These are phyloP conservation scores for Euglossa dilemma DNA, from an alignment of 1,140 invertebrate genomes.

Conservation along the genomic window DNA sequence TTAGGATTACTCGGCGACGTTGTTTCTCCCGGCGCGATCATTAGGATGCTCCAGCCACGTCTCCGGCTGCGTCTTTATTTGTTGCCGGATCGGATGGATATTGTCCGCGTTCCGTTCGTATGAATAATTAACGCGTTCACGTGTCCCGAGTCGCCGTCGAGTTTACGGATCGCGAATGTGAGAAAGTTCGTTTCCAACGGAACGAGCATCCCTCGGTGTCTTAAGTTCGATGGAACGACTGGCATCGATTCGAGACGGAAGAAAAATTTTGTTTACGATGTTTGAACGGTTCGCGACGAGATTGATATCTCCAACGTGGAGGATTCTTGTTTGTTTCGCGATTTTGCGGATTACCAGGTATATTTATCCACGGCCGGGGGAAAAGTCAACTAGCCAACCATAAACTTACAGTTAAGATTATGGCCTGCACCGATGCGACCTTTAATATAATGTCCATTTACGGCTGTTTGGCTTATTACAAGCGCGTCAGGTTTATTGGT, in stretches of 20 bases:
- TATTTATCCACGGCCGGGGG: conserved; percentile 20
- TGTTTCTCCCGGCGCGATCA: conserved; percentile 52
- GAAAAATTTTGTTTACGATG: too few species aligned
- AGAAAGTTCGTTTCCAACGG: not conserved
- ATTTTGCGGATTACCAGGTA: conserved; percentile 6
- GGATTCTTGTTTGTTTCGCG: not conserved
- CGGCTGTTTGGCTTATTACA: conserved; percentile 58
- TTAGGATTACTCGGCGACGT: conserved; percentile 66
- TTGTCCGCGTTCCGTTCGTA: conserved; percentile 6
- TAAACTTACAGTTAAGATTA: conserved; percentile 49
- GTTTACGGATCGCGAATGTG: not conserved
- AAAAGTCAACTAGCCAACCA: conserved; percentile 48
- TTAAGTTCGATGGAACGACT: not conserved
- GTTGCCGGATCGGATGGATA: conserved; percentile 1
- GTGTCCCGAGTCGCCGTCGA: not conserved
- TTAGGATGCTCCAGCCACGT: conserved; percentile 28
- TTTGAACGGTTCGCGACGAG: not conserved
- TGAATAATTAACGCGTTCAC: conserved; percentile 42
- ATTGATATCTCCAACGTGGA: too few species aligned
- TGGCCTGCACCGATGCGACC: conserved; percentile 25
- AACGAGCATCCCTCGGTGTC: not conserved
- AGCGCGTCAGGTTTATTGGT: conserved; percentile 51
- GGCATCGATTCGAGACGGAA: too few species aligned
- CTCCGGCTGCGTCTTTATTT: conserved; percentile 42
- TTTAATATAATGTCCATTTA: conserved; percentile 58